phyloP scores from a whole-genome alignment of 1,140 invertebrate species.

The Eriosoma lanigerum region DNA sequence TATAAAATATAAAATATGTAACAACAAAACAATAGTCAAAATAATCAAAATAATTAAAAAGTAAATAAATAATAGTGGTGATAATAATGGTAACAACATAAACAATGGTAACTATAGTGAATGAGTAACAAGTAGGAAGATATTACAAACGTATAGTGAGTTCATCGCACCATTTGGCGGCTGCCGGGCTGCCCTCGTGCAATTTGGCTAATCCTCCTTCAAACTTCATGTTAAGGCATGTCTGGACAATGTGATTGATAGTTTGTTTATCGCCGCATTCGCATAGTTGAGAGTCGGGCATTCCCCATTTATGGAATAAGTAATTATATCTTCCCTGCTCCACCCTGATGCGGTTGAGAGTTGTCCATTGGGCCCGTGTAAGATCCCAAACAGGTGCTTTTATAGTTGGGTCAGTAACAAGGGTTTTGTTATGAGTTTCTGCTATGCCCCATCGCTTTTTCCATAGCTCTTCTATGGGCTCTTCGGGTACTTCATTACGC shows the following conservation, averaged over 20 bases:
- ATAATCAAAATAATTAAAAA: conserved; percentile 9
- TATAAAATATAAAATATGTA: conserved; percentile 18
- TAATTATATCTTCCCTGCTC: conserved; percentile 20
- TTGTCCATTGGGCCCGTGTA: conserved; percentile 30
- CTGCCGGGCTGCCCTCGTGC: neutral
- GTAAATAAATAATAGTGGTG: conserved; percentile 7
- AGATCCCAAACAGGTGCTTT: conserved; percentile 39
- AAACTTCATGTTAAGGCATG: conserved; percentile 13
- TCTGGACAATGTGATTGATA: conserved; percentile 24
- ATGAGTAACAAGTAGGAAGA: neutral
- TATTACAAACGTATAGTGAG: conserved; percentile 6
- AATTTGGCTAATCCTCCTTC: conserved; percentile 33
- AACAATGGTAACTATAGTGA: neutral
- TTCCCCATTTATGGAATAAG: conserved; percentile 43
- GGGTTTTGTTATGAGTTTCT: neutral
- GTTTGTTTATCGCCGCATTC: conserved; percentile 16
- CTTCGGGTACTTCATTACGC: neutral
- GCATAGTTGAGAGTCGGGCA: conserved; percentile 5
- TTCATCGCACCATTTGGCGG: neutral
- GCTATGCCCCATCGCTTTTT: neutral
- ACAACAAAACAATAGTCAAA: conserved; percentile 25
- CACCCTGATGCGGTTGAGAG: neutral
- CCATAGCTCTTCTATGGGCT: conserved; percentile 11
- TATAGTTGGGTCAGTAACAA: conserved; percentile 16
- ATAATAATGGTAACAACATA: neutral